These are phyloP conservation scores for Piscicola geometra DNA, from an alignment of 2,888 invertebrate genomes.

Conservation along the genomic window DNA sequence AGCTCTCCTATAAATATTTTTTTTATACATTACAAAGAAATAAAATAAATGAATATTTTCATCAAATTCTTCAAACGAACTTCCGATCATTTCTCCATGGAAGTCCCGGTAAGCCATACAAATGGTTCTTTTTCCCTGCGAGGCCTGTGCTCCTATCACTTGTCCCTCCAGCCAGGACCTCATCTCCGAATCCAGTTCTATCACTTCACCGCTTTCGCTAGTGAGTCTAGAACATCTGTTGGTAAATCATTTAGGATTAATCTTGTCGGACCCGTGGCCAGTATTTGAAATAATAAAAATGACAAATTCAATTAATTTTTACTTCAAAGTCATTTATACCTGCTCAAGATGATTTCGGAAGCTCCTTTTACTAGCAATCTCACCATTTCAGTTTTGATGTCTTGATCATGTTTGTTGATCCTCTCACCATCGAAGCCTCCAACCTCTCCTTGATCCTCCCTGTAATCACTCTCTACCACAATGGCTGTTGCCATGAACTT, in stretches of 20 bases:
- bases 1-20: too few relatives aligned
- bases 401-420: conserved; percentile 38
- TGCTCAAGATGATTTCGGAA: conserved; percentile 16
- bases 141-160: conserved; percentile 23
- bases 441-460: conserved; percentile 48
- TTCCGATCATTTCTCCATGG: background rate
- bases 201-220: conserved; percentile 9
- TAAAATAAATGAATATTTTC: too few relatives aligned
- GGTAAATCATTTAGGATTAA: too few relatives aligned
- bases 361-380: conserved; percentile 32
- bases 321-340: background rate
- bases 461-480: background rate
- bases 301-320: background rate
- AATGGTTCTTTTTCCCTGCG: conserved; percentile 25
- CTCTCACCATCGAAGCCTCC: too few relatives aligned
- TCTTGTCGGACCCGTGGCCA: too few relatives aligned
- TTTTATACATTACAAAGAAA: too few relatives aligned
- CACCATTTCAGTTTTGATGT: background rate
- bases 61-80: background rate
- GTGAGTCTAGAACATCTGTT: conserved; percentile 18
- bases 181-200: conserved; percentile 4
- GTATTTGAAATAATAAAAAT: too few relatives aligned
- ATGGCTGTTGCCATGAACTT: conserved; percentile 33
- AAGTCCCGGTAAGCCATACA: conserved; percentile 34
- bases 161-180: conserved; percentile 17